These are phyloP conservation scores for Orussus abietinus DNA, from an alignment of 1,140 invertebrate genomes.

Conservation along the genomic window DNA sequence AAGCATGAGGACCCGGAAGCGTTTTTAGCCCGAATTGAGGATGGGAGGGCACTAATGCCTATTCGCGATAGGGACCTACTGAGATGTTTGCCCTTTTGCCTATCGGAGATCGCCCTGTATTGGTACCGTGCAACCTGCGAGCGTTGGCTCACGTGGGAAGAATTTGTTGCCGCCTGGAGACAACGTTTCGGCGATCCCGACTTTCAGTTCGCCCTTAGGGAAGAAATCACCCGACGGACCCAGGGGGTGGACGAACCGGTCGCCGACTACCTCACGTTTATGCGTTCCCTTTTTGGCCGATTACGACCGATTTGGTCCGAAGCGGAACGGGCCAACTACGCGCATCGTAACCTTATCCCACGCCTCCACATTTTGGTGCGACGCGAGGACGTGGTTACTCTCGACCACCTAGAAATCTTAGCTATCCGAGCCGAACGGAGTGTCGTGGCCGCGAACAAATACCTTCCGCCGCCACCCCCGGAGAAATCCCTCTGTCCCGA, in stretches of 20 bases:
- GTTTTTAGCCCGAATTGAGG: conserved; percentile 1
- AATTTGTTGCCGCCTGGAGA: neutral
- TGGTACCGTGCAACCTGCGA: conserved; percentile 1
- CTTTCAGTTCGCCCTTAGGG: conserved; percentile 1
- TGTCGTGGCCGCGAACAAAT: neutral
- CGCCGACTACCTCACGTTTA: conserved; percentile 5
- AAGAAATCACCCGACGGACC: conserved; percentile 3
- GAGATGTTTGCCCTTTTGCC: neutral
- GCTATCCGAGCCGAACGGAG: neutral
- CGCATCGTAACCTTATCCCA: conserved; percentile 8
- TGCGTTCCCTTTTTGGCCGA: conserved; percentile 2
- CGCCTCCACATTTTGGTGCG: neutral
- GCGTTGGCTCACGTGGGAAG: neutral
- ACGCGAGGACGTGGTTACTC: neutral
- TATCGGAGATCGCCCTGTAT: neutral
- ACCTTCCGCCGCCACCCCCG: conserved; percentile 3
- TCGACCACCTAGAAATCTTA: neutral
- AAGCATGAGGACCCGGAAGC: conserved; percentile 1
- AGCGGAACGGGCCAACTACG: neutral
- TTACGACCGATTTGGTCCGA: conserved; percentile 1
- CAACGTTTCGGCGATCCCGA: conserved; percentile 2
- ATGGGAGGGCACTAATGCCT: conserved; percentile 1
- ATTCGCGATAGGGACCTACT: neutral
- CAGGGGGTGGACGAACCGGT: conserved; percentile 1
- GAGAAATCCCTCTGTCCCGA: conserved; percentile 5